Evolutionary conservation across 2,113 vertebrate genomes (phyloP), one percentile per base, ranked within the genome.

Genomic region (Smithornis capensis): DNA sequence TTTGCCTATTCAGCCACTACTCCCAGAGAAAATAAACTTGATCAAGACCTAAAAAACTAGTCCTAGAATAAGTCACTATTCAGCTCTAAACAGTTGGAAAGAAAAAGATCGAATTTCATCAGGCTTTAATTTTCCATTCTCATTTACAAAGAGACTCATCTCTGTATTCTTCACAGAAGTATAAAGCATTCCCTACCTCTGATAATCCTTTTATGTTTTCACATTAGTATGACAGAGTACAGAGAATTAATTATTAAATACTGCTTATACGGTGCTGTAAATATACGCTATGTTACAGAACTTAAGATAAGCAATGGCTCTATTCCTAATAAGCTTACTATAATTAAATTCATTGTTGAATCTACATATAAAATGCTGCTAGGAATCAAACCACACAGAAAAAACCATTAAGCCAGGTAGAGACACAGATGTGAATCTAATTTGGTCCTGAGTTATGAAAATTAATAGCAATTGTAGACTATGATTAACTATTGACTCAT

Each of bases 161-260:
- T 79, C 75, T 80, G 14, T 79, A 80, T 82, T 95, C 79, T 93
- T 95, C 52, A 88, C 35, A 90, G 69, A 94, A 74, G 14, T 81
- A 86, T 60, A 81, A 96, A 94, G 33, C 44, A 24, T 5, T 83
- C 55, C 15, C 10, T 95, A 88, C 93, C 42, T 97, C 78, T 88
- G 73, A 94, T 83, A 65, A 91, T 92, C 62, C 90, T 86, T 89
- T 92, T 90, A 74, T 94, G 67, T 21, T 95, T 96, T 94, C 82
- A 71, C 74, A 91, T 80, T 83, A 92, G 84, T 88, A 65, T 69
- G 92, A 88, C 65, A 59, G 29, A 87, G 38, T 56, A 85, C 19
- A 90, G 59, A 93, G 49, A 84, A 90, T 90, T 92, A 87, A 92
- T 94, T 91, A 95, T 95, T 95, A 93, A 96, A 95, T 87, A 60